These are phyloP conservation scores for Piaya cayana DNA, from an alignment of 2,113 vertebrate genomes.

Conservation along the genomic window DNA sequence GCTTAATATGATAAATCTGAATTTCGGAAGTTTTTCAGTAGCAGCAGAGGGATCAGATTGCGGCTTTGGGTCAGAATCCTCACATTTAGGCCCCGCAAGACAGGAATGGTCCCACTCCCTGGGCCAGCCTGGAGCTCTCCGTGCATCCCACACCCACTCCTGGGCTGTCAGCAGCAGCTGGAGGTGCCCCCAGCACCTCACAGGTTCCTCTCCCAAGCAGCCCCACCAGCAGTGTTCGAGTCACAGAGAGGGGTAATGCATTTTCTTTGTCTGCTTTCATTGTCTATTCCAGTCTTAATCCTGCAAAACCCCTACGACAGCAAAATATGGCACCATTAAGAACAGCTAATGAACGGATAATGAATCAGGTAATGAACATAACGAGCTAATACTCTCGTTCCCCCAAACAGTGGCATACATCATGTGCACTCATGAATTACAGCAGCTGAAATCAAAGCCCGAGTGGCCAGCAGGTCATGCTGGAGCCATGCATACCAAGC, in stretches of 20 bases:
- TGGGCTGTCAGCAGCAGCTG: background rate
- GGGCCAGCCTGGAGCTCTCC: background rate
- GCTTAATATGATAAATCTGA: background rate
- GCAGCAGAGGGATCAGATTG: background rate
- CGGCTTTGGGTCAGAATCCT: background rate
- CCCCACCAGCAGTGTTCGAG: background rate
- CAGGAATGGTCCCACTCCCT: accelerated
- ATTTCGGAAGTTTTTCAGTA: background rate
- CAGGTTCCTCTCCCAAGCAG: background rate
- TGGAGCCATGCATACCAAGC: accelerated
- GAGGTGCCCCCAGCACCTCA: background rate
- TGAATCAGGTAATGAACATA: background rate
- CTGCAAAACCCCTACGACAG: background rate
- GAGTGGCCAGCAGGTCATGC: background rate
- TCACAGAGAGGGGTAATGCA: background rate
- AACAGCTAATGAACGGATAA: conserved; percentile 26
- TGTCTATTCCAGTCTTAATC: background rate
- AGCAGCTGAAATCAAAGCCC: background rate
- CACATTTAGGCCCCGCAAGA: background rate
- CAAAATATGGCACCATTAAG: background rate
- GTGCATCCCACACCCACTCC: accelerated
- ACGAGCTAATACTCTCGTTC: background rate
- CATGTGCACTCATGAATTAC: background rate
- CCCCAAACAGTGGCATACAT: background rate
- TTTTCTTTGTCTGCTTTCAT: background rate